These are phyloP conservation scores for Lumbricus terrestris DNA, from an alignment of 2,888 invertebrate genomes.

Conservation along the genomic window DNA sequence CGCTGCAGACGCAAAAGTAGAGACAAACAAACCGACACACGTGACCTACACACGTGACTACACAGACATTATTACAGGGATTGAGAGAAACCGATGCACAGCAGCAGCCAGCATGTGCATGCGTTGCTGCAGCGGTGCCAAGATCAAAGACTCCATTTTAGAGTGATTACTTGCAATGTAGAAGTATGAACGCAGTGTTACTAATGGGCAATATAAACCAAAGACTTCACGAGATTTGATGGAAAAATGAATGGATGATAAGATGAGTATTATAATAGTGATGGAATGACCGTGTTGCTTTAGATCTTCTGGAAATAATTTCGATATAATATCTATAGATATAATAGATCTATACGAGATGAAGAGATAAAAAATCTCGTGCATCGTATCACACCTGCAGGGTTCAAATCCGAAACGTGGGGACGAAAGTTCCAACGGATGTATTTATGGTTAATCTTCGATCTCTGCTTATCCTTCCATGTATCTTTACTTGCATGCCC, in stretches of 20 bases:
- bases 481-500: too few relatives aligned
- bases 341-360: too few relatives aligned
- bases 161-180: neutral
- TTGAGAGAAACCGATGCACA: too few relatives aligned
- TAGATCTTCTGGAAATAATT: neutral
- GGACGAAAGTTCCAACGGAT: neutral
- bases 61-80: too few relatives aligned
- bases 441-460: neutral
- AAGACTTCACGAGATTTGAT: neutral
- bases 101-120: neutral
- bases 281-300: neutral
- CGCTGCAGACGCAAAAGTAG: neutral
- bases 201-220: neutral
- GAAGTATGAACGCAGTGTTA: too few relatives aligned
- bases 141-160: neutral
- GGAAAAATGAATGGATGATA: neutral
- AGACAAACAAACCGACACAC: neutral
- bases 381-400: too few relatives aligned
- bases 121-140: neutral
- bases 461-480: neutral
- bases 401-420: too few relatives aligned
- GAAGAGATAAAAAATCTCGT: too few relatives aligned
- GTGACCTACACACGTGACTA: neutral
- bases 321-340: too few relatives aligned
- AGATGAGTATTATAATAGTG: neutral